These are phyloP conservation scores for Saccostrea cuccullata DNA, from an alignment of 1,140 invertebrate species.

Conservation along the genomic window DNA sequence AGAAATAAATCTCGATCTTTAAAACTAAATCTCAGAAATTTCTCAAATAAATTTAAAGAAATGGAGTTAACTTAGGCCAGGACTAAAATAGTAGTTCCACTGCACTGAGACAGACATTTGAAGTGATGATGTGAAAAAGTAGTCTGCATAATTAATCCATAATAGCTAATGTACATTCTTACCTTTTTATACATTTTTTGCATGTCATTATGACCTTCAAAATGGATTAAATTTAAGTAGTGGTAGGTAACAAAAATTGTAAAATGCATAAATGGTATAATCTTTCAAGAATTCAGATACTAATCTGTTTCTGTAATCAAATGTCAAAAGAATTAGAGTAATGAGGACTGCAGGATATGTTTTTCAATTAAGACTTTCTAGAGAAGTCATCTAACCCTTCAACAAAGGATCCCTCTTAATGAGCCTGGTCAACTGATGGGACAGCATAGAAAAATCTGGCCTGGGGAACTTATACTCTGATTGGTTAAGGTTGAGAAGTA, in stretches of 20 bases:
- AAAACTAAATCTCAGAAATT: too few species aligned
- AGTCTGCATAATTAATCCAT: neutral
- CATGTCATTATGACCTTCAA: constrained; percentile 24
- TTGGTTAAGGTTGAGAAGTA: constrained; percentile 11
- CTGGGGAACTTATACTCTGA: neutral
- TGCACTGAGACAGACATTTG: neutral
- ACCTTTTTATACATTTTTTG: neutral
- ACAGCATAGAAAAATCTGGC: neutral
- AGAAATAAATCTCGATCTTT: too few species aligned
- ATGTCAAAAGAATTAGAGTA: neutral
- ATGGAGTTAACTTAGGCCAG: too few species aligned
- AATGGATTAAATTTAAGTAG: constrained; percentile 7
- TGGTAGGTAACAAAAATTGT: neutral
- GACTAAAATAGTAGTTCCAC: too few species aligned
- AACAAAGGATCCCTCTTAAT: neutral
- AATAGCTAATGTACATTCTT: neutral
- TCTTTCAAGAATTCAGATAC: neutral
- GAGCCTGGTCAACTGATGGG: neutral
- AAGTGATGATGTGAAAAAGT: neutral
- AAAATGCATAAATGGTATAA: neutral
- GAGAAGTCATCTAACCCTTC: neutral
- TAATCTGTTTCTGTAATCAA: neutral
- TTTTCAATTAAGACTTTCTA: constrained; percentile 17
- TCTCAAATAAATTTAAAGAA: too few species aligned
- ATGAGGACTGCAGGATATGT: neutral